Evolutionary conservation across 2,113 vertebrate species (phyloP).

Genomic region (Grus americana): DNA sequence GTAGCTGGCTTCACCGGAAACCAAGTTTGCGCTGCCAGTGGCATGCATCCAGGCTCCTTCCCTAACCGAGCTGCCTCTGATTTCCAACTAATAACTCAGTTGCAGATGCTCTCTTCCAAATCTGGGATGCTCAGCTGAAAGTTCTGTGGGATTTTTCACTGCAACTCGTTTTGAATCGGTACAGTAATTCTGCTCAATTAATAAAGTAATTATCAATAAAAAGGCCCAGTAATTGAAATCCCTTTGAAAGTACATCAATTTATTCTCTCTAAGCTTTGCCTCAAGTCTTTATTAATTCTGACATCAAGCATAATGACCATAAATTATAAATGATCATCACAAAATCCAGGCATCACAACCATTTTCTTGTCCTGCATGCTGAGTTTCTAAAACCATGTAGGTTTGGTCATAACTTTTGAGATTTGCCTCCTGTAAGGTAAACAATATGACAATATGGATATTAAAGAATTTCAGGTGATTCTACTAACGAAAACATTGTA

Average conservation of each 20-base stretch:
- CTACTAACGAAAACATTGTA: neutral
- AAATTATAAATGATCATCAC: slow-evolving; percentile 62
- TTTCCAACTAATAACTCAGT: slow-evolving; percentile 1
- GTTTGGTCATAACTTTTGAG: neutral
- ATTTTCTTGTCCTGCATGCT: neutral
- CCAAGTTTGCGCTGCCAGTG: neutral
- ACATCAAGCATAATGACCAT: slow-evolving; percentile 24
- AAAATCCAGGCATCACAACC: slow-evolving; percentile 25
- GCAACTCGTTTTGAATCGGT: slow-evolving; percentile 9
- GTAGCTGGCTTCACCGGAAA: neutral
- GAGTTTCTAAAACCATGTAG: neutral
- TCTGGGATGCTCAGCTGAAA: neutral
- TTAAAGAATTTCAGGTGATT: neutral
- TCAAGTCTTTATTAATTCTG: slow-evolving; percentile 67
- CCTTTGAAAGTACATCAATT: slow-evolving; percentile 60
- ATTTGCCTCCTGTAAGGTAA: neutral
- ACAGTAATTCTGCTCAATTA: slow-evolving; percentile 61
- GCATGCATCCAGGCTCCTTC: neutral
- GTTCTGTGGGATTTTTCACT: slow-evolving; percentile 2
- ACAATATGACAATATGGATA: neutral
- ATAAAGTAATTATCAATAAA: slow-evolving; percentile 70
- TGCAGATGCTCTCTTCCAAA: slow-evolving; percentile 6
- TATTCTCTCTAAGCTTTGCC: slow-evolving; percentile 54
- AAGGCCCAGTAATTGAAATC: slow-evolving; percentile 53
- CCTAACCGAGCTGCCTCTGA: neutral